Evolutionary conservation across 2,888 invertebrate species (phyloP), one percentile per base, ranked within the genome.

Genomic region (Bibio marci): DNA sequence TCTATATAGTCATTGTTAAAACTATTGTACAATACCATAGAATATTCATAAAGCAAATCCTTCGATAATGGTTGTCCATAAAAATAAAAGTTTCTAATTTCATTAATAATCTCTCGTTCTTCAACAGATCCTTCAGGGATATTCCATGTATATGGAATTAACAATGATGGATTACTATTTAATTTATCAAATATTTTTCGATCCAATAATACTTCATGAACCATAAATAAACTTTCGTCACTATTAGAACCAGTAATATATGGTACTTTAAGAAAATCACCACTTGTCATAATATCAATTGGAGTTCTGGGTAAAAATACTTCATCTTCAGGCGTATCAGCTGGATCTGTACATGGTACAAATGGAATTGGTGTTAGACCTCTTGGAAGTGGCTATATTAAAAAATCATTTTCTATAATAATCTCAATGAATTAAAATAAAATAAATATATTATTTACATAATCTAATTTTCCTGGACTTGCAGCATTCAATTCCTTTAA

Each of bases 181-280:
- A 42, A 28, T 25, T 33, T 35, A 18, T n/a, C 26, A 6, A 42
- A 25, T 5, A 33, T 31, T 12, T 14, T 37, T 10, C 15, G 10
- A 30, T 39, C 36, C 4, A 42, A 10, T 6, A 36, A 15, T 11
- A 14, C 2, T 28, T 44, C 44, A 14, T 19, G 31, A 7, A 42
- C 18, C 34, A 37, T 34, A 6, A 44, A 38, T 3, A 42, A 34
- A 26, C 43, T 39, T 40, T 45, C 45, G 26, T 38, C 39, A 19
- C 30, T 30, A 15, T 30, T 41, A 12, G 41, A 36, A 3, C 47
- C 46, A 4, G 41, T 43, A 30, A 47, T 47, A 17, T 37, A 41
- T 18, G 47, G 47, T 25, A 47, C 40, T 22, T 37, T 35, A 15
- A 41, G 30, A 18, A 45, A 41, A 4, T 41, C 27, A 1, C 46